Evolutionary conservation across 2,888 invertebrate genomes (phyloP).

Genomic region (Rhorus exstirpatorius): DNA sequence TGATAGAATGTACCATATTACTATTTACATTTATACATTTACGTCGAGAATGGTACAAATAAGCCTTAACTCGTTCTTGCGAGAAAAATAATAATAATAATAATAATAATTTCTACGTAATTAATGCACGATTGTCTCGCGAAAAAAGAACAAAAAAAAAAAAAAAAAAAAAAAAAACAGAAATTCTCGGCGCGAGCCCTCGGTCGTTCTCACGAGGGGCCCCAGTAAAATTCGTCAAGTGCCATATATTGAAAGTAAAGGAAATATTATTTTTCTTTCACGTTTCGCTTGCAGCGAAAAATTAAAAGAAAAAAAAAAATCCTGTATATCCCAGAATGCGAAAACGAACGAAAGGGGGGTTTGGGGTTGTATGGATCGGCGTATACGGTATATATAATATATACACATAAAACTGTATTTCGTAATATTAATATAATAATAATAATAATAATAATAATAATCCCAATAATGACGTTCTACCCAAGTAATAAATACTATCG

Average conservation of each 20-base stretch:
- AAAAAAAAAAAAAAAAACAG: no score
- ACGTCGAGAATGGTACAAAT: slow-evolving; percentile 62
- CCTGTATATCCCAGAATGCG: slow-evolving; percentile 72
- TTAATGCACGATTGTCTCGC: slow-evolving; percentile 11
- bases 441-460: slow-evolving; percentile 82
- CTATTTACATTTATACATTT: slow-evolving; percentile 60
- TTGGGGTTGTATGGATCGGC: slow-evolving; percentile 80
- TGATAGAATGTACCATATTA: slow-evolving; percentile 61
- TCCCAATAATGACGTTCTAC: slow-evolving; percentile 86
- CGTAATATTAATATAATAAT: slow-evolving; percentile 84
- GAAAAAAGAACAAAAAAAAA: not conserved
- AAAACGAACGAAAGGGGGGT: slow-evolving; percentile 41
- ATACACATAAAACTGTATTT: slow-evolving; percentile 85
- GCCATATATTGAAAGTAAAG: not conserved
- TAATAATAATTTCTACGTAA: no score
- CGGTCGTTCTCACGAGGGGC: not conserved
- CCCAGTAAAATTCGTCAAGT: no score
- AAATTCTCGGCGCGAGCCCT: no score
- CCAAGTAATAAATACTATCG: slow-evolving; percentile 86
- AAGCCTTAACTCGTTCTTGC: slow-evolving; percentile 60
- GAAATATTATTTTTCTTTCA: not conserved
- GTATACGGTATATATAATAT: slow-evolving; percentile 78
- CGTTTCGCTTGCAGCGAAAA: slow-evolving; percentile 28
- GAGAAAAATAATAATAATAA: slow-evolving; percentile 14
- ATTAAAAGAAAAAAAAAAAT: slow-evolving; percentile 30